Evolutionary conservation across 2,113 vertebrate species (phyloP).

Genomic region (Triplophysa tibetana): DNA sequence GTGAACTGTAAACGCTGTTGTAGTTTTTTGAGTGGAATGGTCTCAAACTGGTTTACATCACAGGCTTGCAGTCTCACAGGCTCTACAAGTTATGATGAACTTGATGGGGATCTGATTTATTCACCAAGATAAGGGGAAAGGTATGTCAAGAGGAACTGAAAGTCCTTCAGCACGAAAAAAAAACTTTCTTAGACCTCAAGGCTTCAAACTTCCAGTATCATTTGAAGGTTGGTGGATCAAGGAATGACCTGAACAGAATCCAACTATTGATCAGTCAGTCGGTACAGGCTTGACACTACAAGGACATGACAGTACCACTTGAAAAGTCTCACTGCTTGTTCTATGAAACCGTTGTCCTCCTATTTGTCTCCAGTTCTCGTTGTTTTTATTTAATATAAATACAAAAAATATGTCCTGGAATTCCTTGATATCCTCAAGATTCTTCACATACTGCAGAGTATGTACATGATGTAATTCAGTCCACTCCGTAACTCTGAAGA

Average conservation of each 20-base stretch:
- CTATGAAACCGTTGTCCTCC: not conserved
- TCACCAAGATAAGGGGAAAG: not conserved
- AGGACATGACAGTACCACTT: not conserved
- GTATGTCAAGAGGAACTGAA: not conserved
- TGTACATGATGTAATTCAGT: too few species aligned
- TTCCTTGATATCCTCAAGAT: not conserved
- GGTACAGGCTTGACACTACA: not conserved
- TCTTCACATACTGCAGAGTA: not conserved
- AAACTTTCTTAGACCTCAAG: not conserved
- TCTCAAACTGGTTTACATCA: not conserved
- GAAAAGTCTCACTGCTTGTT: not conserved
- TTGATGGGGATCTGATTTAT: not conserved
- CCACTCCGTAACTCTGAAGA: too few species aligned
- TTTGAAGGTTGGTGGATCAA: not conserved
- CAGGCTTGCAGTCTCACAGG: not conserved
- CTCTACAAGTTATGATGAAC: too few species aligned
- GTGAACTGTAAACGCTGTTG: not conserved
- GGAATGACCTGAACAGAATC: not conserved
- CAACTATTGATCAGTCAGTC: not conserved
- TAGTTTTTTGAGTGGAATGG: not conserved
- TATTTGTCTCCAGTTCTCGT: not conserved
- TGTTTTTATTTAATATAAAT: not conserved
- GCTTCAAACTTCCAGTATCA: not conserved
- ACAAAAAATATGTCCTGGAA: not conserved
- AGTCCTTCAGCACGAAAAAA: not conserved